phyloP scores from a whole-genome alignment of 2,888 invertebrate species.

The Cantharis nigra region DNA sequence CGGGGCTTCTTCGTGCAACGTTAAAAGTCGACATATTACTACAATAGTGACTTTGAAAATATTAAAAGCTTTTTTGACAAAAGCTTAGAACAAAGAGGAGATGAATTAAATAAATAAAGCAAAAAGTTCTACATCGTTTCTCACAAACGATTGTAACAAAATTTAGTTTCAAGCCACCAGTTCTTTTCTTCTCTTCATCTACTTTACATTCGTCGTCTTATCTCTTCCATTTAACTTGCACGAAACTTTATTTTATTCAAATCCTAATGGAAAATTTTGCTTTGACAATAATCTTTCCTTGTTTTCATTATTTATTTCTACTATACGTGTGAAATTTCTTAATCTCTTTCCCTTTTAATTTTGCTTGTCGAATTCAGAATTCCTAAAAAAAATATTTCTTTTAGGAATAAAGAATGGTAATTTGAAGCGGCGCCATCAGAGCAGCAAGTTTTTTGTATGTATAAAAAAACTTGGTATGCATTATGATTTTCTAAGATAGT shows the following conservation, averaged over 20 bases:
- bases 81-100: not conserved
- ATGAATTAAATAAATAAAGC: not conserved
- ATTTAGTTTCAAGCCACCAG: slow-evolving; percentile 20
- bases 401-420: not conserved
- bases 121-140: not conserved
- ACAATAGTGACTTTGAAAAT: not conserved
- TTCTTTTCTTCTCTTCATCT: slow-evolving; percentile 17
- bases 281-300: not conserved
- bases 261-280: not conserved
- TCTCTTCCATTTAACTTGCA: slow-evolving; percentile 21
- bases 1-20: slow-evolving; percentile 4
- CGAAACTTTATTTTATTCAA: not conserved
- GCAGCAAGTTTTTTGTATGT: not conserved
- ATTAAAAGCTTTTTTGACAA: not conserved
- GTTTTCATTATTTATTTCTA: not conserved
- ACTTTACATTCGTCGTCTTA: slow-evolving; percentile 28
- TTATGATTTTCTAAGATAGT: not conserved
- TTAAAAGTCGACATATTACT: not conserved
- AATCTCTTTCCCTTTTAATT: not conserved
- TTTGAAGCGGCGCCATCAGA: not conserved
- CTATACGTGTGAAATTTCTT: not conserved
- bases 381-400: not conserved
- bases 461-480: not conserved
- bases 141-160: slow-evolving; percentile 13
- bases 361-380: not conserved